Evolutionary conservation across 2,113 vertebrate genomes (phyloP).

Genomic region (Arothron firmamentum): DNA sequence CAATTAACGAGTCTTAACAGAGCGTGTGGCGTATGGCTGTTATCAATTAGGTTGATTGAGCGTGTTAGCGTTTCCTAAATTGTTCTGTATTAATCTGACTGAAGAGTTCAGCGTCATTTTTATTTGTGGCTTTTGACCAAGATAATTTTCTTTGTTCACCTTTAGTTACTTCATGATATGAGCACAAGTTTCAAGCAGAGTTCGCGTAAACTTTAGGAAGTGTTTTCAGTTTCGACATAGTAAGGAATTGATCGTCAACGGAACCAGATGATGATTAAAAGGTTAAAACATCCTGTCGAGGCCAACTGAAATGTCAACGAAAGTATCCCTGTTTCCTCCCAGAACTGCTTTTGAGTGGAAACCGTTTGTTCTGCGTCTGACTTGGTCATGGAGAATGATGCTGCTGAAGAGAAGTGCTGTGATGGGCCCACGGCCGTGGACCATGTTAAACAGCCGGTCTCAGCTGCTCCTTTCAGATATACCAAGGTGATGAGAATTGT

Average conservation of each 20-base stretch:
- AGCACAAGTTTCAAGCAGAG: too few relatives aligned
- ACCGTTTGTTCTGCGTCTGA: conserved; percentile 34
- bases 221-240: too few relatives aligned
- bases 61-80: not conserved
- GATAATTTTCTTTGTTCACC: not conserved
- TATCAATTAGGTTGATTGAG: conserved; percentile 59
- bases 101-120: not conserved
- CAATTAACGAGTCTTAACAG: conserved; percentile 14
- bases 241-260: too few relatives aligned
- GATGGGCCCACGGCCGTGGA: conserved; percentile 70
- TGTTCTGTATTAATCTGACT: not conserved
- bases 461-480: conserved; percentile 81
- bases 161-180: too few relatives aligned
- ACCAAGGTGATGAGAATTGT: conserved; percentile 79
- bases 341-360: conserved; percentile 45
- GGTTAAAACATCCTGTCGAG: not conserved
- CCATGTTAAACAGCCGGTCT: conserved; percentile 61
- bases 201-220: too few relatives aligned
- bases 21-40: conserved; percentile 17
- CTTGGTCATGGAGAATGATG: conserved; percentile 87
- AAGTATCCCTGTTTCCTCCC: conserved; percentile 4
- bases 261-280: not conserved
- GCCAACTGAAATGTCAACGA: not conserved
- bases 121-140: not conserved
- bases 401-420: conserved; percentile 76